A percentile compares a stretch with the other conserved stretches of the same genome.
phyloP scores from a whole-genome alignment of 1,140 invertebrate genomes.

The Choristoneura fumiferana region DNA sequence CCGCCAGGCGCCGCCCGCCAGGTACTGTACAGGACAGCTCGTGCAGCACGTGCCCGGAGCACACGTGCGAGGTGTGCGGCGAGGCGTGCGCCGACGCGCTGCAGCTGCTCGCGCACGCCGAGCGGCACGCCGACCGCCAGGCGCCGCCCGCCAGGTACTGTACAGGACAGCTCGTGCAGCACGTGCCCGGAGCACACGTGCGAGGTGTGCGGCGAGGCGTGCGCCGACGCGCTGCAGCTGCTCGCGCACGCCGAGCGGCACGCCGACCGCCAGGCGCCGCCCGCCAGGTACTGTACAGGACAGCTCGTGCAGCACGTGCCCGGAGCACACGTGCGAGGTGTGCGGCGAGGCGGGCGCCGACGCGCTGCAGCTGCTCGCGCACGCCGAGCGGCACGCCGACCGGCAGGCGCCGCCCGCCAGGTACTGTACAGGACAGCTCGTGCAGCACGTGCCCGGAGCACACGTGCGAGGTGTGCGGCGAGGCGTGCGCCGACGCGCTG shows the following conservation, averaged over 20 bases:
- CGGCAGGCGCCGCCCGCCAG: slow-evolving; percentile 74
- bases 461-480: slow-evolving; percentile 87
- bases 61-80: slow-evolving; percentile 87
- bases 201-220: slow-evolving; percentile 87
- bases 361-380: slow-evolving; percentile 85
- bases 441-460: slow-evolving; percentile 76
- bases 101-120: slow-evolving; percentile 87
- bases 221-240: slow-evolving; percentile 84
- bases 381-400: slow-evolving; percentile 86
- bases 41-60: slow-evolving; percentile 72
- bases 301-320: slow-evolving; percentile 67
- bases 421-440: slow-evolving; percentile 69
- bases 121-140: slow-evolving; percentile 82
- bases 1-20: slow-evolving; percentile 69
- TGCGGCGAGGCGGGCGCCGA: slow-evolving; percentile 87
- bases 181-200: slow-evolving; percentile 81
- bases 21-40: slow-evolving; percentile 73
- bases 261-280: slow-evolving; percentile 77
- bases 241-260: slow-evolving; percentile 88
- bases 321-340: slow-evolving; percentile 84
- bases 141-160: slow-evolving; percentile 73
- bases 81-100: slow-evolving; percentile 86
- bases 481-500: slow-evolving; percentile 85
- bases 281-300: slow-evolving; percentile 76
- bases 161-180: slow-evolving; percentile 68